Evolutionary conservation across 2,113 vertebrate genomes (phyloP).

Genomic region (Condylura cristata): DNA sequence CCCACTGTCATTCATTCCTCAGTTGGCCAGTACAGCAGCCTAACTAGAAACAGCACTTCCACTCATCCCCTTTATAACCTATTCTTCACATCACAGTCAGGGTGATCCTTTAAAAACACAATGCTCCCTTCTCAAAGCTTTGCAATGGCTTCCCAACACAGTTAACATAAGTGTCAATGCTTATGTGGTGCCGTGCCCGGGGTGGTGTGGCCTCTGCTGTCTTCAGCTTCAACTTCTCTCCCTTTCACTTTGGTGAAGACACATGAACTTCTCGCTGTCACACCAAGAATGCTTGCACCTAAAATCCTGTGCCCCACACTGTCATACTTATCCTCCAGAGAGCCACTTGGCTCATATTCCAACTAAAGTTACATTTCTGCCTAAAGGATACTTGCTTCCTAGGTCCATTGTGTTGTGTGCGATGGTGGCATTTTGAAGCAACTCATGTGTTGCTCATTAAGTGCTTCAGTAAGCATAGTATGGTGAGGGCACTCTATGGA

Average conservation of each 20-base stretch:
- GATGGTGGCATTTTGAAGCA: neutral
- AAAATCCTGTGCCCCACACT: neutral
- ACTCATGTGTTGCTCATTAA: neutral
- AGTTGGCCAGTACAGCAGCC: too few species aligned
- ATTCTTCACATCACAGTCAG: too few species aligned
- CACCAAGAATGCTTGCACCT: neutral
- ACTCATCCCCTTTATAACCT: neutral
- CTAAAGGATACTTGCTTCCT: neutral
- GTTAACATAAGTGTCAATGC: neutral
- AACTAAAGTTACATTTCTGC: neutral
- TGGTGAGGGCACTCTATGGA: too few species aligned
- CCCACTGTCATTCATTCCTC: neutral
- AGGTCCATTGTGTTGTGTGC: neutral
- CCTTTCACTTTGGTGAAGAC: neutral
- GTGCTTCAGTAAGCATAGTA: neutral
- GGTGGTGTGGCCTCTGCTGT: neutral
- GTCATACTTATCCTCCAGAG: neutral
- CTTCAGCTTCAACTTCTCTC: neutral
- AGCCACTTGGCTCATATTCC: neutral
- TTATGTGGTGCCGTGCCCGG: neutral
- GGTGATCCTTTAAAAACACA: neutral
- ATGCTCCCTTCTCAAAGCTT: neutral
- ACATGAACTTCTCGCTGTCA: neutral
- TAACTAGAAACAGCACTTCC: neutral
- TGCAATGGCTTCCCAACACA: neutral